Percentiles rank a stretch among this genome's conserved stretches.
Evolutionary conservation across 2,113 vertebrate genomes (phyloP).

Genomic region (Mastomys natalensis): DNA sequence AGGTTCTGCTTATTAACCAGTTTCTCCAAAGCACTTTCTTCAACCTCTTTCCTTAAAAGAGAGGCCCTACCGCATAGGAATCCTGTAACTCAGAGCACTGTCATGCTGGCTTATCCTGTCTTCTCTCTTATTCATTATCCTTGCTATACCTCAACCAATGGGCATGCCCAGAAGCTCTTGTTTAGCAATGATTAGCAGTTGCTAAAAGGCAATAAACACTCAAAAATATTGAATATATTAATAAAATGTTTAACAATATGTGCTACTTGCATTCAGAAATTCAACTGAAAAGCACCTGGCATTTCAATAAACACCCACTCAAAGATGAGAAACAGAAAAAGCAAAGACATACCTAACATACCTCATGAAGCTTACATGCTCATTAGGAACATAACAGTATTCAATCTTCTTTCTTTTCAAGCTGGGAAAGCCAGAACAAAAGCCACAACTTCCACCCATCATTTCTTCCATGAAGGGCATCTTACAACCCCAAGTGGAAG

Average conservation of each 20-base stretch:
- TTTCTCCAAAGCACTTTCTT: not conserved
- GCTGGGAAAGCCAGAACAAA: not conserved
- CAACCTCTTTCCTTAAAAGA: not conserved
- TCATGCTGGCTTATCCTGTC: not conserved
- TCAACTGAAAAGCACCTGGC: not conserved
- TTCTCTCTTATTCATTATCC: not conserved
- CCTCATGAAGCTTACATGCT: conserved; percentile 3
- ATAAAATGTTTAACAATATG: conserved; percentile 28
- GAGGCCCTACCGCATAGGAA: not conserved
- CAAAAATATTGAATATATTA: not conserved
- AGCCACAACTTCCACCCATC: not conserved
- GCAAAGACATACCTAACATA: not conserved
- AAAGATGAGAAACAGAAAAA: conserved; percentile 40
- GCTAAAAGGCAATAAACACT: not conserved
- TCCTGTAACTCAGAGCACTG: not conserved
- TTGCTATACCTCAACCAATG: not conserved
- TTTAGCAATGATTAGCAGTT: not conserved
- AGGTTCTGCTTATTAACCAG: not conserved
- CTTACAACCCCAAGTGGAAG: not conserved
- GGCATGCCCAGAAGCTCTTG: not conserved
- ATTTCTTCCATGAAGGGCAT: not conserved
- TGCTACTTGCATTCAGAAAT: conserved; percentile 37
- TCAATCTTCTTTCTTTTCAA: conserved; percentile 29
- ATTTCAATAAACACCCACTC: conserved; percentile 29
- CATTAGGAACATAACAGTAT: not conserved